Percentiles rank a stretch among this genome's conserved stretches.
Evolutionary conservation across 2,797 vertebrate species (phyloP).

Genomic region (Tenualosa ilisha): DNA sequence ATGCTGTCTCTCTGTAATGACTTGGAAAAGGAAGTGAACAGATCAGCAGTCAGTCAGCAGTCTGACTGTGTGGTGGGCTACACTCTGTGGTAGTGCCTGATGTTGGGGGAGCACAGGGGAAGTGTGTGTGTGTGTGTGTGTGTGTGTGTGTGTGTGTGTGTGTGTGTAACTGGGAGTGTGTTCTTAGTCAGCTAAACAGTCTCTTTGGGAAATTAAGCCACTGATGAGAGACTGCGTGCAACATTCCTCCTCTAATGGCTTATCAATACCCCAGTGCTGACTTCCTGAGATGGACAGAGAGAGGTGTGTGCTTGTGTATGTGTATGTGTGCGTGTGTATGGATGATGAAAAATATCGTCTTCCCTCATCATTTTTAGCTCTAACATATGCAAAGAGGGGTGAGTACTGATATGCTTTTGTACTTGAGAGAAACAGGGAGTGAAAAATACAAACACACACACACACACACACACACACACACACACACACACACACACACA

Average conservation of each 20-base stretch:
- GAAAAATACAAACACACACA: too few relatives aligned
- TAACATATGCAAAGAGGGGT: too few relatives aligned
- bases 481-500: too few relatives aligned
- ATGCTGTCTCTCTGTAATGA: neutral
- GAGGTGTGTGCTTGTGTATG: neutral
- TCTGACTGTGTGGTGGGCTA: neutral
- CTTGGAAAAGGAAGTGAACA: neutral
- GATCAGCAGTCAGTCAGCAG: conserved; percentile 21
- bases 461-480: too few relatives aligned
- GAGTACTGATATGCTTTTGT: too few relatives aligned
- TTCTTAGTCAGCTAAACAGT: conserved; percentile 16
- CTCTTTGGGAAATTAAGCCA: neutral
- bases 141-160: neutral
- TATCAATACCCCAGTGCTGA: conserved; percentile 5
- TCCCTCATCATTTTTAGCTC: too few relatives aligned
- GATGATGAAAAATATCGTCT: neutral
- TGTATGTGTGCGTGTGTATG: conserved; percentile 30
- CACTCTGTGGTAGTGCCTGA: too few relatives aligned
- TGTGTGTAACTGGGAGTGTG: neutral
- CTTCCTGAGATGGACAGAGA: neutral
- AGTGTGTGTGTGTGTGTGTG: neutral
- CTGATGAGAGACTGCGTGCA: neutral
- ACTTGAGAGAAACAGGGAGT: too few relatives aligned
- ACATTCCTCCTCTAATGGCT: neutral
- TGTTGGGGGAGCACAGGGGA: too few relatives aligned